Conservation (phyloP, 2,888 invertebrate genomes). For the Lycaena phlaeas region DNA sequence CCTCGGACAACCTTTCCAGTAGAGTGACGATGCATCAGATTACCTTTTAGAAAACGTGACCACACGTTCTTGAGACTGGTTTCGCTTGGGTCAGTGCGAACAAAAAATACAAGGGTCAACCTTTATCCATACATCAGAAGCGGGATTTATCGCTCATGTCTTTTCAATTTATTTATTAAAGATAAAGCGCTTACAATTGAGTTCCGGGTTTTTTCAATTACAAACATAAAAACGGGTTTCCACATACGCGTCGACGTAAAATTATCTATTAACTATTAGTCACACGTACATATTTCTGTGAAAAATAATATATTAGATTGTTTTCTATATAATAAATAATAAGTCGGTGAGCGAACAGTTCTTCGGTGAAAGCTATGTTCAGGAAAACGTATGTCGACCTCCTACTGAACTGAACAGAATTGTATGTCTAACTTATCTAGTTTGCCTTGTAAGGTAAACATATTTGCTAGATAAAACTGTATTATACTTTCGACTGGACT, state of each 20-base stretch:
- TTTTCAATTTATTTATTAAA: not conserved
- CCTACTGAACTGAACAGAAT: too few relatives aligned
- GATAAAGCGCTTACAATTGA: not conserved
- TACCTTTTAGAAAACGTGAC: slow-evolving; percentile 24
- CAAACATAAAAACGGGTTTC: not conserved
- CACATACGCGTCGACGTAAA: not conserved
- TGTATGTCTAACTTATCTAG: too few relatives aligned
- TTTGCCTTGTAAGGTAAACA: not conserved
- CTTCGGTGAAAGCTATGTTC: too few relatives aligned
- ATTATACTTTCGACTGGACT: not conserved
- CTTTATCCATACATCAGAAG: not conserved
- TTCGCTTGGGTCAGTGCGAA: slow-evolving; percentile 11
- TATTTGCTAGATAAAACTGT: not conserved
- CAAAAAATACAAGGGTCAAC: slow-evolving; percentile 4
- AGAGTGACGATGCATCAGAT: slow-evolving; percentile 16
- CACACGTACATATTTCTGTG: not conserved
- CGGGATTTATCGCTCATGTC: slow-evolving; percentile 2
- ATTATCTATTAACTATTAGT: not conserved
- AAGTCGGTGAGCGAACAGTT: too few relatives aligned
- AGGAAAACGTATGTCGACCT: too few relatives aligned
- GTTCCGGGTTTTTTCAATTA: not conserved
- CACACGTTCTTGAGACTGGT: slow-evolving; percentile 16
- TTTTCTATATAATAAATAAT: too few relatives aligned
- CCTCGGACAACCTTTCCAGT: slow-evolving; percentile 34
- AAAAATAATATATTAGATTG: too few relatives aligned